phyloP scores from a whole-genome alignment of 2,113 vertebrate species.

The Haemorhous mexicanus region DNA sequence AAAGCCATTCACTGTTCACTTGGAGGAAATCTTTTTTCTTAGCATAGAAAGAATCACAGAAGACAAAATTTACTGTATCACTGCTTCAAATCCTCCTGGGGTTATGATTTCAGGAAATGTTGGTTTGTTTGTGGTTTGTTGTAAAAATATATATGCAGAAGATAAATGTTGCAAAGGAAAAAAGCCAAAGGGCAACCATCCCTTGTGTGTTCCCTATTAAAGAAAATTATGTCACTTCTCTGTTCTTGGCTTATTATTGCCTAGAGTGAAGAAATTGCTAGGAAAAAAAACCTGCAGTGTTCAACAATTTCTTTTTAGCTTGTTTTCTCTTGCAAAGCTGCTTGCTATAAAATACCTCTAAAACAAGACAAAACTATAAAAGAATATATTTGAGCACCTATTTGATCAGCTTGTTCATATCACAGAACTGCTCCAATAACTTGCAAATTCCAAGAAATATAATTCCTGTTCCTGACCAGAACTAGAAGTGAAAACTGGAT shows the following conservation, averaged over 20 bases:
- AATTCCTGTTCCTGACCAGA: neutral
- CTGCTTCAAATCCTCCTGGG: neutral
- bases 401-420: neutral
- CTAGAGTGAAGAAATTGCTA: neutral
- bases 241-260: neutral
- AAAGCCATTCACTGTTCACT: neutral
- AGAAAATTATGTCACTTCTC: neutral
- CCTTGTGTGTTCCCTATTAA: neutral
- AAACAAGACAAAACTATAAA: neutral
- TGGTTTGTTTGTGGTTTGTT: neutral
- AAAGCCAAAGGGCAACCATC: neutral
- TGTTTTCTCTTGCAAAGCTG: neutral
- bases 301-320: neutral
- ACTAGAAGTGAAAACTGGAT: neutral
- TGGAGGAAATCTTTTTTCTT: neutral
- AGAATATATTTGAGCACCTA: neutral
- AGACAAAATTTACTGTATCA: neutral
- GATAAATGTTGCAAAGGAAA: neutral
- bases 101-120: neutral
- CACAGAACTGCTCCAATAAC: neutral
- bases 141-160: neutral
- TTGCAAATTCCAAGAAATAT: neutral
- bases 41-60: neutral
- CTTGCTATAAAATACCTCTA: neutral
- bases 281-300: neutral